Conservation (phyloP, 2,888 invertebrate genomes). For the Athalia circularis region DNA sequence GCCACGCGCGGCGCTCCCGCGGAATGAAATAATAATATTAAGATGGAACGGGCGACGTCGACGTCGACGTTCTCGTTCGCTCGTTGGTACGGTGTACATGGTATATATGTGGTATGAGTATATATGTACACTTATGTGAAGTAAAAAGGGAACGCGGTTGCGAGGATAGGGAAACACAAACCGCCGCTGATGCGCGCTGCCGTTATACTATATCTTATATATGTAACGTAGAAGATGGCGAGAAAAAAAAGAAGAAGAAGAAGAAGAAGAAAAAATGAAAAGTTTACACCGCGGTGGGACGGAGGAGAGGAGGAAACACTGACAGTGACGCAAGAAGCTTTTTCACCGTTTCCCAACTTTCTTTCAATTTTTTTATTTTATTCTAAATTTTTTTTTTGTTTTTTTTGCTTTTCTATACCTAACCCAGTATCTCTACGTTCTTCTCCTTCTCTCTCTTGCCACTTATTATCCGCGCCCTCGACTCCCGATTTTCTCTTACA, state of each 20-base stretch:
- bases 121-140: neutral
- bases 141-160: too few relatives aligned
- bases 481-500: neutral
- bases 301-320: slow-evolving; percentile 43
- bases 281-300: slow-evolving; percentile 26
- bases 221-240: slow-evolving; percentile 35
- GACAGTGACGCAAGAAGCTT: slow-evolving; percentile 67
- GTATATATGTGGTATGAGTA: neutral
- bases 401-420: neutral
- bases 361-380: slow-evolving; percentile 44
- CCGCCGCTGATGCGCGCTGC: too few relatives aligned
- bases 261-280: slow-evolving; percentile 16
- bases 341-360: slow-evolving; percentile 63
- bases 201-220: neutral
- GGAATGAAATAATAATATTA: slow-evolving; percentile 74
- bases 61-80: neutral
- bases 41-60: slow-evolving; percentile 65
- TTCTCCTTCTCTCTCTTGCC: neutral
- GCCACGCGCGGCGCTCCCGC: slow-evolving; percentile 54
- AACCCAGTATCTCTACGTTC: neutral
- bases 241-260: slow-evolving; percentile 18
- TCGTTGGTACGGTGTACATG: neutral
- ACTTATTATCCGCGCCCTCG: neutral
- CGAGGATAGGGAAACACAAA: too few relatives aligned
- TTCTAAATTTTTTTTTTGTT: neutral